Evolutionary conservation across 2,888 invertebrate genomes (phyloP).

Genomic region (Marronus borbonicus): DNA sequence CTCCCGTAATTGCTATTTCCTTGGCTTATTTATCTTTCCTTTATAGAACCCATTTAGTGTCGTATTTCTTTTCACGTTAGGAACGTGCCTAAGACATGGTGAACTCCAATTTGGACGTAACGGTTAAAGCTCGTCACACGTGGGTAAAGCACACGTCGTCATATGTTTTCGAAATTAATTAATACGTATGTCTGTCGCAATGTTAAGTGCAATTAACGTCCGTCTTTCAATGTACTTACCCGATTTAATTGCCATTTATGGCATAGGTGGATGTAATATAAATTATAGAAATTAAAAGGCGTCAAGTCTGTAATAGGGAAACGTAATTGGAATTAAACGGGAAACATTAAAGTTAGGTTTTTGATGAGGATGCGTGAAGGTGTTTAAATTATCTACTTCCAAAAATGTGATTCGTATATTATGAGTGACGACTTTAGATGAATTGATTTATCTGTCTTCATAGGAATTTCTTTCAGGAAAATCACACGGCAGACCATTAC

Average conservation of each 20-base stretch:
- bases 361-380: no score
- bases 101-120: conserved; percentile 4
- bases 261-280: background rate
- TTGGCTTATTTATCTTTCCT: background rate
- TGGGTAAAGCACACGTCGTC: background rate
- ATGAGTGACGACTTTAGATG: no score
- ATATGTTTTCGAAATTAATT: conserved; percentile 10
- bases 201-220: background rate
- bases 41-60: background rate
- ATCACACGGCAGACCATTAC: no score
- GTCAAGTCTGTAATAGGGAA: background rate
- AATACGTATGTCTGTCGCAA: conserved; percentile 1
- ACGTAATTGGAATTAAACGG: background rate
- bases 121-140: background rate
- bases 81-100: background rate
- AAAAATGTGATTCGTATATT: no score
- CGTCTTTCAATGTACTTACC: background rate
- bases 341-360: no score
- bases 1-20: background rate
- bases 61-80: background rate
- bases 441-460: no score
- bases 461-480: no score
- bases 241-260: conserved; percentile 10
- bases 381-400: no score
- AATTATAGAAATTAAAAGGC: background rate